phyloP scores from a whole-genome alignment of 2,888 invertebrate genomes.

The Ellobium chinense region DNA sequence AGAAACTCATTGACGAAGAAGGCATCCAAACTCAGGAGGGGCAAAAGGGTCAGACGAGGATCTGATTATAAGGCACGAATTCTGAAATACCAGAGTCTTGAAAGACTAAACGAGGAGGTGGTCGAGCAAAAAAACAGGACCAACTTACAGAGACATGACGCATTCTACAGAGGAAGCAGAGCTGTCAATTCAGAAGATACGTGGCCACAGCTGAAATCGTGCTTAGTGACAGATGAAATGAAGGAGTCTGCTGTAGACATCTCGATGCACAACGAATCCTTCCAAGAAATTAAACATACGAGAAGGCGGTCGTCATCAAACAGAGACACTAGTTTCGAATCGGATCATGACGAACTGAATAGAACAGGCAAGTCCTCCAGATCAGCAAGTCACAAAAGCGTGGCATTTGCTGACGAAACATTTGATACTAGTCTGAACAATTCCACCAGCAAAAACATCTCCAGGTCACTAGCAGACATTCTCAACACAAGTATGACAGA shows the following conservation, averaged over 20 bases:
- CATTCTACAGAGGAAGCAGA: background rate
- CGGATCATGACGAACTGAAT: slow-evolving; percentile 13
- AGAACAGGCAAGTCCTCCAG: slow-evolving; percentile 6
- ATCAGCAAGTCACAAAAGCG: slow-evolving; percentile 35
- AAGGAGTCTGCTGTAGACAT: background rate
- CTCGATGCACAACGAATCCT: background rate
- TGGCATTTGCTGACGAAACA: slow-evolving; percentile 37
- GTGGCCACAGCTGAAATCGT: slow-evolving; percentile 21
- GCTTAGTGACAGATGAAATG: background rate
- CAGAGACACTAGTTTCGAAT: slow-evolving; percentile 11
- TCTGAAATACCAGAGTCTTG: background rate
- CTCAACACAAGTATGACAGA: slow-evolving; percentile 45
- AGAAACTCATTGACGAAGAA: background rate
- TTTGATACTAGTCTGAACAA: slow-evolving; percentile 14
- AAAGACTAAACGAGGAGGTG: background rate
- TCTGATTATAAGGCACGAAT: background rate
- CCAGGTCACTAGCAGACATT: slow-evolving; percentile 49
- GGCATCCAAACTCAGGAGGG: background rate
- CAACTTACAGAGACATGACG: background rate
- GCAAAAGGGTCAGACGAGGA: background rate
- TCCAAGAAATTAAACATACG: background rate
- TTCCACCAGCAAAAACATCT: slow-evolving; percentile 10
- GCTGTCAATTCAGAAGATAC: background rate
- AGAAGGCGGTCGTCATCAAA: slow-evolving; percentile 2
- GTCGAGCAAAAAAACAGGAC: background rate